A percentile compares a stretch with the other conserved stretches of the same genome.
Conservation (phyloP, 1,140 invertebrate genomes). For the Nymphalis io region DNA sequence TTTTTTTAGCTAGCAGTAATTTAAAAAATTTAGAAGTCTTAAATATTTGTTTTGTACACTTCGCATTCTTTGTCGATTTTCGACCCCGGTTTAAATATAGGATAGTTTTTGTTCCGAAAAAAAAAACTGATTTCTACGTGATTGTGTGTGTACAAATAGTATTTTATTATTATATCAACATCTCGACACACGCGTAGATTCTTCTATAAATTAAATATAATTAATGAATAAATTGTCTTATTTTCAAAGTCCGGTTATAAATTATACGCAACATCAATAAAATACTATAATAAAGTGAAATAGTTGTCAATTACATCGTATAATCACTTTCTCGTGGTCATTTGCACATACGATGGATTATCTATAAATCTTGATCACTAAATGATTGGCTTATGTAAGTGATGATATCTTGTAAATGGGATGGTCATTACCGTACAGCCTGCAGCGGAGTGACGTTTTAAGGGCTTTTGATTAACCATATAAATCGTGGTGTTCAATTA, state of each 20-base stretch:
- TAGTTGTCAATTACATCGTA: slow-evolving; percentile 12
- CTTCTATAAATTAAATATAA: no score
- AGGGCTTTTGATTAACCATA: slow-evolving; percentile 40
- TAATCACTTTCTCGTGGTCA: slow-evolving; percentile 14
- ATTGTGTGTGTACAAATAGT: no score
- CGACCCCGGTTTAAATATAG: no score
- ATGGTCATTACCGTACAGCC: slow-evolving; percentile 19
- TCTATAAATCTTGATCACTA: slow-evolving; percentile 25
- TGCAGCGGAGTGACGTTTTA: slow-evolving; percentile 22
- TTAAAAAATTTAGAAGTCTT: no score
- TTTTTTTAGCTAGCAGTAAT: no score
- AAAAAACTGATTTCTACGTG: no score
- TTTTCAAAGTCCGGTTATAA: not conserved
- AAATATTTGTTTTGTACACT: no score
- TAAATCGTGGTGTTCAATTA: not conserved
- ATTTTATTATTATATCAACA: no score
- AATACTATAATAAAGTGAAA: slow-evolving; percentile 4
- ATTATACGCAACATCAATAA: not conserved
- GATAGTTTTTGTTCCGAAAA: no score
- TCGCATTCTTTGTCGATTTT: no score
- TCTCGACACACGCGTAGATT: no score
- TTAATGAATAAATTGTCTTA: no score
- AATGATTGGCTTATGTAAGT: slow-evolving; percentile 34
- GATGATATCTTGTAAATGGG: slow-evolving; percentile 13
- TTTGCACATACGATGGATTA: slow-evolving; percentile 13